Base-by-base conservation (phyloP, 35 echinoderm and acorn worm species). In the Acanthaster planci region DNA sequence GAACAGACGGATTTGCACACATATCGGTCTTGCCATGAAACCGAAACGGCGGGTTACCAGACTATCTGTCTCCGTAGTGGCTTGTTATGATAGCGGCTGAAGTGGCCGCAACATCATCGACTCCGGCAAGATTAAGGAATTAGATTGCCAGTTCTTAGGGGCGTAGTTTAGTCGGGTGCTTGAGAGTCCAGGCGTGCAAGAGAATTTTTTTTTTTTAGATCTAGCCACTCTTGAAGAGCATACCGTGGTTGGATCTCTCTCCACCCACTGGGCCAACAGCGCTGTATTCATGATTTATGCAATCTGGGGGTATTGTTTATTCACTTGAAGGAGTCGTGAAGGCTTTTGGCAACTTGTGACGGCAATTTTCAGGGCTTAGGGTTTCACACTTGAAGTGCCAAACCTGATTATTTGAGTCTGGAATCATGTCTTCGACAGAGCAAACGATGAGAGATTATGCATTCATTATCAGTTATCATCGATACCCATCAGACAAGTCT, bases 131-230 rank as follows among this genome's bases (percentile, higher is more conserved):
- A 72, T 72, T 72, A 72, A 34, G 26, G 64, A 21, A 72, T 72
- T 72, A 72, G 29, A 72, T 72, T 72, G 64, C 64, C 14, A 34
- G 57, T 14, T 72, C 34, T 72, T 31, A 34, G 64, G 64, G 64
- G 34, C 30, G 64, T 72, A 72, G 34, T 72, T 26, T 72, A 72
- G 64, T 72, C 64, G n/a, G 64, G 64, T 72, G 64, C 64, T 72
- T 72, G 64, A 72, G 23, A 31, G 26, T 26, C 64, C 64, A 22
- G 59, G 59, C 21, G 21, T 67, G 59, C 59, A n/a, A n/a, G 42
- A 12, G 4, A 47, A 6, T 47, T 47, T 47, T 47, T 47, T 47
- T 47, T 12, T 12, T 47, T 47, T 12, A 14, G 23, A 72, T 26
- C 34, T 3, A 72, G 64, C 64, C 26, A 14, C 64, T 72, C 64